Evolutionary conservation across 2,888 invertebrate species (phyloP).

Genomic region (Mycogona germanica): DNA sequence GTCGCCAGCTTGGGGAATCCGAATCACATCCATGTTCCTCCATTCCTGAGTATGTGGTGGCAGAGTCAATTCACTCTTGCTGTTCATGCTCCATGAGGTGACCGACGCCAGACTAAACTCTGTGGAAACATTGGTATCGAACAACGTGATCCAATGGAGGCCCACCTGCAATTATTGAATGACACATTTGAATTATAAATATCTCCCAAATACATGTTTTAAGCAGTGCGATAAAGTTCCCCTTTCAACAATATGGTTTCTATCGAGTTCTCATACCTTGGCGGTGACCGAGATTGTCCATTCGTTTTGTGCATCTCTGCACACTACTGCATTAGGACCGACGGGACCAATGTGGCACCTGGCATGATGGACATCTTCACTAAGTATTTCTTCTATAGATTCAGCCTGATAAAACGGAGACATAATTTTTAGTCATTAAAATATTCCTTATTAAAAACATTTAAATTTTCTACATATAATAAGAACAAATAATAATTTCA

Average conservation of each 20-base stretch:
- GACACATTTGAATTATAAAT: no score
- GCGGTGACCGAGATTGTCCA: constrained; percentile 48
- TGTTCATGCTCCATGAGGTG: background rate
- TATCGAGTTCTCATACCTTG: constrained; percentile 19
- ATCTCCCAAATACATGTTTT: no score
- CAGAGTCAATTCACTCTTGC: constrained; percentile 20
- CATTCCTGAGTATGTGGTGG: constrained; percentile 32
- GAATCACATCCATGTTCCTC: background rate
- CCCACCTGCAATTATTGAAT: constrained; percentile 7
- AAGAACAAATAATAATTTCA: background rate
- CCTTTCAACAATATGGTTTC: no score
- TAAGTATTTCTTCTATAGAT: constrained; percentile 1
- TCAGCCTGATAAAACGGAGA: background rate
- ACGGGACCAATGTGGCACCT: background rate
- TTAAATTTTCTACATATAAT: background rate
- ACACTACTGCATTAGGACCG: constrained; percentile 43
- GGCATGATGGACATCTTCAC: constrained; percentile 3
- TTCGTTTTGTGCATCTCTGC: constrained; percentile 46
- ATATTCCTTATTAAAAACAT: background rate
- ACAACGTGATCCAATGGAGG: constrained; percentile 9
- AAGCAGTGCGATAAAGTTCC: no score
- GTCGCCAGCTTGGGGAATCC: background rate
- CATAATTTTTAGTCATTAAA: no score
- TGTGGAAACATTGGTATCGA: constrained; percentile 4
- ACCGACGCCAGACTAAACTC: constrained; percentile 6